Percentiles rank a stretch among this genome's conserved stretches.
Conservation (phyloP, 2,888 invertebrate genomes). For the Leptopilina drosophilae region DNA sequence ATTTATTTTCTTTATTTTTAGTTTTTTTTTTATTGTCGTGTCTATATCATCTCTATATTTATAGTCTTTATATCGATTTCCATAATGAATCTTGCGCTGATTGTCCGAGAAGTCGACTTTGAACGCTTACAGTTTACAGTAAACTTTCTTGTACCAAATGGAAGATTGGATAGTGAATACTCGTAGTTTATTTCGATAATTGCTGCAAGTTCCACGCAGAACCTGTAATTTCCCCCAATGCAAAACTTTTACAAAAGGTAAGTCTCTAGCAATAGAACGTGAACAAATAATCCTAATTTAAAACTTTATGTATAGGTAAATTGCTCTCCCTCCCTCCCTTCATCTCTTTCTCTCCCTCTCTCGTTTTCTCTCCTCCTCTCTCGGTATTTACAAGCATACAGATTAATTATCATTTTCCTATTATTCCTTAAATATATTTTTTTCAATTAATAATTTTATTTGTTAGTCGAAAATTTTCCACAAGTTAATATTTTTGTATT, state of each 20-base stretch:
- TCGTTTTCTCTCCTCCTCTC: too few species aligned
- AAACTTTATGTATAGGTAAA: not conserved
- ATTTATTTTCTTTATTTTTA: too few species aligned
- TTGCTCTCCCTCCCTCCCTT: not conserved
- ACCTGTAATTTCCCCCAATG: slow-evolving; percentile 1
- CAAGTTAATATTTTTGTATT: too few species aligned
- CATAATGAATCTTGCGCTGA: slow-evolving; percentile 11
- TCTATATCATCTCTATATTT: not conserved
- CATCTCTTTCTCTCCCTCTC: too few species aligned
- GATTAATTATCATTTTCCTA: too few species aligned
- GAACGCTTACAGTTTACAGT: slow-evolving; percentile 20
- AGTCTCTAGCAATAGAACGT: not conserved
- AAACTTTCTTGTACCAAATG: slow-evolving; percentile 15
- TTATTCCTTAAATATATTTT: too few species aligned
- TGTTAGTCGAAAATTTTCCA: too few species aligned
- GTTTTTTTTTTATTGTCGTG: not conserved
- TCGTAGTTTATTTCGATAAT: slow-evolving; percentile 36
- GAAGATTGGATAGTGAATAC: slow-evolving; percentile 21
- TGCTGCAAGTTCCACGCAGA: slow-evolving; percentile 6
- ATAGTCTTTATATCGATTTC: not conserved
- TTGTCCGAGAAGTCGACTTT: not conserved
- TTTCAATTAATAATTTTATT: too few species aligned
- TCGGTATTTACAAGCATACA: too few species aligned
- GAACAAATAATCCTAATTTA: slow-evolving; percentile 11
- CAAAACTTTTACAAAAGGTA: slow-evolving; percentile 13